A percentile compares a stretch with the other conserved stretches of the same genome.
Conservation (phyloP, 2,888 invertebrate genomes). For the Allophyes oxyacanthae region DNA sequence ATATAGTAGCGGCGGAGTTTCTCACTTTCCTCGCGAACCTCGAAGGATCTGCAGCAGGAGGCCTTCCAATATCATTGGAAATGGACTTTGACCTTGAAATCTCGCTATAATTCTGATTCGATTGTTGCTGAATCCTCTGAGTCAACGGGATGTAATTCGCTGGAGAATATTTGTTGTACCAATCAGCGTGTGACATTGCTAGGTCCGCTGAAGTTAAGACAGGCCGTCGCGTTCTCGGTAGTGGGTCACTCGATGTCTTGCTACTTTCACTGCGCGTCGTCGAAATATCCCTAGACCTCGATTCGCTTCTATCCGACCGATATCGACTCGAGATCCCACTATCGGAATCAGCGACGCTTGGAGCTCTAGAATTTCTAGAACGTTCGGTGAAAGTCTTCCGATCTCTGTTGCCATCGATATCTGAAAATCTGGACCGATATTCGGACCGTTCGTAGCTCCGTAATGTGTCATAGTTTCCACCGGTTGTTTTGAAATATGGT, state of each 20-base stretch:
- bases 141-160: slow-evolving; percentile 92
- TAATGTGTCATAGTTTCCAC: slow-evolving; percentile 81
- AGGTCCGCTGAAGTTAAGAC: slow-evolving; percentile 85
- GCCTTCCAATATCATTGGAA: slow-evolving; percentile 89
- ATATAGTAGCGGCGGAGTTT: slow-evolving; percentile 76
- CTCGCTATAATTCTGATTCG: slow-evolving; percentile 77
- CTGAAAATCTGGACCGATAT: slow-evolving; percentile 76
- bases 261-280: slow-evolving; percentile 88
- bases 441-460: slow-evolving; percentile 72
- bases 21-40: slow-evolving; percentile 73
- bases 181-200: slow-evolving; percentile 91
- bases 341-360: slow-evolving; percentile 85
- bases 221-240: slow-evolving; percentile 77
- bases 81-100: slow-evolving; percentile 89
- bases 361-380: slow-evolving; percentile 75
- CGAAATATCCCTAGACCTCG: slow-evolving; percentile 86
- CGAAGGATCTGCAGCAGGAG: slow-evolving; percentile 78
- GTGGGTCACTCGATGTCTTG: slow-evolving; percentile 77
- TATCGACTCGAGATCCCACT: slow-evolving; percentile 79
- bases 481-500: slow-evolving; percentile 85
- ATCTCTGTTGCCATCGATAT: slow-evolving; percentile 81
- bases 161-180: slow-evolving; percentile 93
- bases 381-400: slow-evolving; percentile 82
- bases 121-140: slow-evolving; percentile 76
- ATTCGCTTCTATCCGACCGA: slow-evolving; percentile 84